Evolutionary conservation across 2,888 invertebrate genomes (phyloP).

Genomic region (Drosophila incognita): DNA sequence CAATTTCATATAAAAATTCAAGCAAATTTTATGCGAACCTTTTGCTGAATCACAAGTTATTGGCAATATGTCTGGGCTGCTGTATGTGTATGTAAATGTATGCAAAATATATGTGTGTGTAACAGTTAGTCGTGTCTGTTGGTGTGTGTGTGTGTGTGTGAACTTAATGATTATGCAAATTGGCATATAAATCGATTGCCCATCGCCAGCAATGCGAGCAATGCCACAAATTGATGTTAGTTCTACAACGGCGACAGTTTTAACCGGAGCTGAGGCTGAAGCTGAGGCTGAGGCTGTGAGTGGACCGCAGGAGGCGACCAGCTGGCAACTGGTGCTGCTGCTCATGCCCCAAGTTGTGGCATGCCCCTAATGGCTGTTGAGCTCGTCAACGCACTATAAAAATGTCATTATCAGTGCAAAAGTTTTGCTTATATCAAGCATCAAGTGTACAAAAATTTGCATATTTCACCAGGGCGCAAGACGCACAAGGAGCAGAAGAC

Average conservation of each 20-base stretch:
- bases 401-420: constrained; percentile 77
- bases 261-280: neutral
- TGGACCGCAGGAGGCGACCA: constrained; percentile 5
- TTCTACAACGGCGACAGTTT: constrained; percentile 50
- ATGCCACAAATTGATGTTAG: constrained; percentile 61
- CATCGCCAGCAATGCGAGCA: constrained; percentile 50
- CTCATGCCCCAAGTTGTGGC: constrained; percentile 39
- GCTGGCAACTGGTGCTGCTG: constrained; percentile 14
- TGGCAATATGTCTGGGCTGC: constrained; percentile 50
- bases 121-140: constrained; percentile 22
- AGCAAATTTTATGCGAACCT: constrained; percentile 74
- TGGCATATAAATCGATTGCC: constrained; percentile 76
- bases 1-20: constrained; percentile 77
- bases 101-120: constrained; percentile 54
- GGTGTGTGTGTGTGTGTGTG: constrained; percentile 39
- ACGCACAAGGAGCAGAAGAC: constrained; percentile 20
- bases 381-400: constrained; percentile 79
- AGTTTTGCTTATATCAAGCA: constrained; percentile 72
- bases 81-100: constrained; percentile 39
- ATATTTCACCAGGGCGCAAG: constrained; percentile 60
- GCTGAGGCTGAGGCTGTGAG: neutral
- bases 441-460: constrained; percentile 58
- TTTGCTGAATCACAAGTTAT: constrained; percentile 68
- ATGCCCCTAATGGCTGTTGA: constrained; percentile 55
- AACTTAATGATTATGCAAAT: constrained; percentile 79